Base-by-base conservation (phyloP, 1,140 invertebrate species). In the Tetramorium alpestre region DNA sequence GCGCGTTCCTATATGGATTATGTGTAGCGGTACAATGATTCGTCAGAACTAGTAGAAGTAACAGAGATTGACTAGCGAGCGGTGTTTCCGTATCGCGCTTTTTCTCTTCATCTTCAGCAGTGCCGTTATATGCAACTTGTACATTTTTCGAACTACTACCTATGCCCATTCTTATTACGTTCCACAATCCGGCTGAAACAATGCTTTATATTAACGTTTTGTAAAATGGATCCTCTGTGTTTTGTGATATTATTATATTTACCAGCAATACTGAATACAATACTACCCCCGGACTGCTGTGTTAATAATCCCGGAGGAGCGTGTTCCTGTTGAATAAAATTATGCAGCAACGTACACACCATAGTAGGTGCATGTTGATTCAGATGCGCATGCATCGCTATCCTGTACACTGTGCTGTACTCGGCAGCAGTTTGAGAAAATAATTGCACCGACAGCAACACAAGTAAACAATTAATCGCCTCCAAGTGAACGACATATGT, bases 401-500 rank as follows among this genome's bases (percentile, higher is more conserved):
- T 97, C 92, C 97, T 97, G 93, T 94, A 97, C 93, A 96, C 93
- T 76, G 90, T 93, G 86, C 95, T 96, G 47, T 96, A 95, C 87
- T 97, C 97, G 70, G 95, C 96, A 78, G 97, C 96, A 86, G 96
- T 96, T 93, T 97, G 97, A 11, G 97, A 97, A 91, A 98, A 99
- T 95, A 99, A 96, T 95, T 99, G 98, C 64, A 98, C 97, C 0
- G 98, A 99, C 86, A 99, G 96, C 25, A 99, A 94, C 0, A 98
- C 97, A 5, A 99, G 95, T 28, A 99, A 94, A 49, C 97, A 97
- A 94, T 99, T 99, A 58, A 99, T 96, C 51, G 98, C 97, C 95
- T 99, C 99, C 86, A 98, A 94, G 91, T 98, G 98, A 51, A 99
- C 95, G 58, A 97, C 96, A 95, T 99, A 99, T 44, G 99, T 99